A percentile compares a stretch with the other conserved stretches of the same genome.
These are phyloP conservation scores for Lethenteron reissneri DNA, from an alignment of 2,113 vertebrate species.

Conservation along the genomic window DNA sequence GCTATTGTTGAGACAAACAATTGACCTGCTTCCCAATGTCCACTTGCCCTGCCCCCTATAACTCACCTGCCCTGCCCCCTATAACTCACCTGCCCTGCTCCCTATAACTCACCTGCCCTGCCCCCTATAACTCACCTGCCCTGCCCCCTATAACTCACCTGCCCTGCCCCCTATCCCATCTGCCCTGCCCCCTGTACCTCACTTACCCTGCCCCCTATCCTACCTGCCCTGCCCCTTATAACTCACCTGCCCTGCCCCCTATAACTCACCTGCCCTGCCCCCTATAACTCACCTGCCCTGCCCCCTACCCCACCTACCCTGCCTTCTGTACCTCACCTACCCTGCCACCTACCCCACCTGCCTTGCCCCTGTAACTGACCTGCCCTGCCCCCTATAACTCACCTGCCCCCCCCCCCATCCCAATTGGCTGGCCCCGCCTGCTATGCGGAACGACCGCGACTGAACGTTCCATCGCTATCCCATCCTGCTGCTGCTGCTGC, in stretches of 20 bases:
- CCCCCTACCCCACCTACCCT: neutral
- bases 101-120: neutral
- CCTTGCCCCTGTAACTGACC: neutral
- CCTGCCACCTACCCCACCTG: neutral
- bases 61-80: neutral
- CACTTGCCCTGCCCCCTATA: neutral
- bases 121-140: neutral
- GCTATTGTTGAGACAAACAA: too few species aligned
- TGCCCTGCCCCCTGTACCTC: neutral
- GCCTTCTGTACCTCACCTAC: neutral
- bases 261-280: neutral
- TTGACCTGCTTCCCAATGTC: neutral
- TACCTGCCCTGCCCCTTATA: neutral
- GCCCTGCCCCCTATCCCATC: neutral
- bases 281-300: neutral
- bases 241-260: neutral
- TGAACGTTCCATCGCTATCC: too few species aligned
- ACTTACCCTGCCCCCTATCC: neutral
- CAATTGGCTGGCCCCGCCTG: too few species aligned
- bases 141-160: neutral
- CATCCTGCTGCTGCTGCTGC: too few species aligned
- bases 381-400: neutral
- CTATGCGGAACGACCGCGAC: too few species aligned
- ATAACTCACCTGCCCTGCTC: neutral
- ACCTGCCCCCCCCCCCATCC: too few species aligned